Percentiles rank a stretch among this genome's conserved stretches.
Conservation (phyloP, 2,797 vertebrate species). For the Aeoliscus strigatus region DNA sequence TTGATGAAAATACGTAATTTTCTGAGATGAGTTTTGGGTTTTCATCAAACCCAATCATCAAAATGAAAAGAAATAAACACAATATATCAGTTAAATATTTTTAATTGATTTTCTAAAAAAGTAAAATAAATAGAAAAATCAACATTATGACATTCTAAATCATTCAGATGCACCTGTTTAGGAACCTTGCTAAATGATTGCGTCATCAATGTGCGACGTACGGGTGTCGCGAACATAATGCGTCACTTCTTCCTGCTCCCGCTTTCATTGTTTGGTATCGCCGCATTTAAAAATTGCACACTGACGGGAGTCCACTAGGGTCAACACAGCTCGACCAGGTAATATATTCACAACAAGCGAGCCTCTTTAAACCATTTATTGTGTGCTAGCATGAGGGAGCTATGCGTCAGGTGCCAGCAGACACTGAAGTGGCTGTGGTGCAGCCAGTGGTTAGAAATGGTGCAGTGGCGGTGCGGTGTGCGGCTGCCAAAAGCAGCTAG, state of each 20-base stretch:
- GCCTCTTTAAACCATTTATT: background rate
- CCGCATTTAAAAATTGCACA: constrained; percentile 30
- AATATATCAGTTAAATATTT: too few species aligned
- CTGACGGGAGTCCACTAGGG: background rate
- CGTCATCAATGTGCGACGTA: constrained; percentile 40
- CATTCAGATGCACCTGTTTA: background rate
- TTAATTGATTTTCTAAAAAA: too few species aligned
- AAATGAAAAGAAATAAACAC: too few species aligned
- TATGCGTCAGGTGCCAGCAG: background rate
- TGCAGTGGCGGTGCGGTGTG: constrained; percentile 51
- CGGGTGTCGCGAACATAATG: background rate
- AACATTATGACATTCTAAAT: too few species aligned
- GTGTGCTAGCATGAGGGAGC: background rate
- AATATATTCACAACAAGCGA: rapidly evolving
- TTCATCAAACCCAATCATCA: too few species aligned
- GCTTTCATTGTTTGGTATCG: constrained; percentile 53
- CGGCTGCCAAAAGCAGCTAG: constrained; percentile 28
- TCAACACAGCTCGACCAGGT: constrained; percentile 29
- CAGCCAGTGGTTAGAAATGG: constrained; percentile 41
- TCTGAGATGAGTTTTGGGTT: too few species aligned
- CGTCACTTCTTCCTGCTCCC: constrained; percentile 37
- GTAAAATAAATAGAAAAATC: background rate
- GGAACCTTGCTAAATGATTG: constrained; percentile 18
- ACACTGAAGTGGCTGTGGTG: background rate
- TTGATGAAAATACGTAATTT: too few species aligned